Evolutionary conservation across 1,140 invertebrate species (phyloP), one percentile per base, ranked within the genome.

Genomic region (Panagrolaimus sp.): DNA sequence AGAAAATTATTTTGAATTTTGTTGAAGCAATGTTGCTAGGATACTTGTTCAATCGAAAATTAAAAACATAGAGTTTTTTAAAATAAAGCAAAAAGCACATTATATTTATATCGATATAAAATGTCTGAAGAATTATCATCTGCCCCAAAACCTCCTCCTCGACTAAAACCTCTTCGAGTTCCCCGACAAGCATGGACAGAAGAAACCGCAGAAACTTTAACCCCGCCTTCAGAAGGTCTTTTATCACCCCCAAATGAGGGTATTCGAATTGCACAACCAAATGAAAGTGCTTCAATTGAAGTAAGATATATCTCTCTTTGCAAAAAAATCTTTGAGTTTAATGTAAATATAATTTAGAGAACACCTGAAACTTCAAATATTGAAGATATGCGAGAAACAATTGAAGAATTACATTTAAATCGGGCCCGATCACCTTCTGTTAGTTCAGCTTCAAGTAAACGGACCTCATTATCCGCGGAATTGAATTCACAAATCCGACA

Each of bases 401-500:
- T 38, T 38, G 32, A 38, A 38, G 32, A 38, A 7, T 7, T 38
- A 38, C 32, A 38, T 38, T n/a, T 58, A 12, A 28, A 21, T 4
- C 21, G 21, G 14, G 21, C 52, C 8, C 1, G 21, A 9, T 58
- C 52, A 0, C 52, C 68, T 21, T 70, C 68, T 17, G 28, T 70
- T 17, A 46, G 38, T 28, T 70, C 68, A 8, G 38, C 24, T 7
- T 45, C 67, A 0, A 74, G 72, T 2, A 72, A 72, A 46, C 71
- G 71, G 21, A 72, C 71, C 9, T 43, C 70, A 3, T 8, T 64
- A 0, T 72, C 71, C 1, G 65, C 47, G 0, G 75, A 77, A 43
- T 74, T 73, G 65, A 67, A 69, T n/a, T 9, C 66, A 14, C 44
- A 68, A 26, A 68, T 73, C 17, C 71, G 76, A 21, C 75, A 80